phyloP scores from a whole-genome alignment of 23 tunicate species.

The Styela plicata region DNA sequence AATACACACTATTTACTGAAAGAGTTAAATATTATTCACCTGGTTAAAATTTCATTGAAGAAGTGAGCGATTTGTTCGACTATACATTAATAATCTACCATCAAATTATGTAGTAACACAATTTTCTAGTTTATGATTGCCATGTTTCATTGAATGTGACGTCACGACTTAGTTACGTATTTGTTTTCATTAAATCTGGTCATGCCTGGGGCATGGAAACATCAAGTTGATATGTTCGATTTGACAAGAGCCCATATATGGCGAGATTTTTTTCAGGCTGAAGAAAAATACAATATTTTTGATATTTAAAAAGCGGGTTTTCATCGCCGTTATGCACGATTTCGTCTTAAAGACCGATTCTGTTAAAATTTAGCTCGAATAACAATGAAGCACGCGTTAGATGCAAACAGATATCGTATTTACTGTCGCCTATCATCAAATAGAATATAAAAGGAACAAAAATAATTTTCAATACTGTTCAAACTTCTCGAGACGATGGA shows the following conservation, averaged over 20 bases:
- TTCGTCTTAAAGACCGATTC: neutral
- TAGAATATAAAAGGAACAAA: neutral
- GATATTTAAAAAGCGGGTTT: neutral
- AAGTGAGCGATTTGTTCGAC: no score
- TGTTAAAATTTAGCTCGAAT: slow-evolving; percentile 13
- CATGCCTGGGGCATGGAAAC: no score
- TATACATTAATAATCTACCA: no score
- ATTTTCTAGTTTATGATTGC: neutral
- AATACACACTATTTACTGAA: neutral
- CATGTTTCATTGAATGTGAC: no score
- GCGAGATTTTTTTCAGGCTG: no score
- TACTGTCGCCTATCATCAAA: slow-evolving; percentile 3
- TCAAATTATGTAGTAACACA: neutral
- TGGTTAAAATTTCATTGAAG: neutral
- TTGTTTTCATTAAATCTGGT: neutral
- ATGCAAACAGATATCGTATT: slow-evolving; percentile 1
- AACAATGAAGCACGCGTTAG: neutral
- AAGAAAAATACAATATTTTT: no score
- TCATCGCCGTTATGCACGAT: slow-evolving; percentile 1
- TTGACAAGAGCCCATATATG: no score
- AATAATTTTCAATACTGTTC: neutral
- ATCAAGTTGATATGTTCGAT: no score
- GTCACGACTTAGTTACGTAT: neutral
- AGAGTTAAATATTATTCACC: neutral
- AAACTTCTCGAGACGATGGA: slow-evolving; percentile 6